phyloP scores from a whole-genome alignment of 2,888 invertebrate genomes.

The Lydus trimaculatus region DNA sequence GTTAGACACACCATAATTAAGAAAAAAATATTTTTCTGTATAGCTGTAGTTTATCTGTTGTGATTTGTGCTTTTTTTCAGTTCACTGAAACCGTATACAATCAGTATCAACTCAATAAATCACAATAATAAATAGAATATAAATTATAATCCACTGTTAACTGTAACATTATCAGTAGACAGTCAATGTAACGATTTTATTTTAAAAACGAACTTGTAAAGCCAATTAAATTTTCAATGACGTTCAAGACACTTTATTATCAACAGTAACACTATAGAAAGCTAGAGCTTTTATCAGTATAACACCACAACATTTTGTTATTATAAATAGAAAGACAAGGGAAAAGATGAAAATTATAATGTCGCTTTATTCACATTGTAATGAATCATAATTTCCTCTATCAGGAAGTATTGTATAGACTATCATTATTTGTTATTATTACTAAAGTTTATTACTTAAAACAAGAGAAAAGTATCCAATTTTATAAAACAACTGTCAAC shows the following conservation, averaged over 20 bases:
- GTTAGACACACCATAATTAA: background rate
- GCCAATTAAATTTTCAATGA: constrained; percentile 33
- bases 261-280: constrained; percentile 10
- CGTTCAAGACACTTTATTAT: constrained; percentile 33
- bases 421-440: background rate
- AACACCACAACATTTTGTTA: constrained; percentile 9
- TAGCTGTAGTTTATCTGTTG: background rate
- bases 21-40: no score
- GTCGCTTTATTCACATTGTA: background rate
- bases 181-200: constrained; percentile 26
- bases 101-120: constrained; percentile 14
- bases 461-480: background rate
- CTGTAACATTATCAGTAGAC: constrained; percentile 23
- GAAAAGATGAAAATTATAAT: constrained; percentile 20
- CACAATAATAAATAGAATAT: constrained; percentile 23
- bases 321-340: background rate
- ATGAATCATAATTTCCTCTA: constrained; percentile 2
- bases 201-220: constrained; percentile 25
- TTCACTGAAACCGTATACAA: background rate
- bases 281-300: constrained; percentile 26
- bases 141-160: constrained; percentile 23
- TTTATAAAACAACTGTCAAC: background rate
- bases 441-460: no score
- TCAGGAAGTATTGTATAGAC: background rate
- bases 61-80: background rate